Percentiles rank a stretch among this genome's conserved stretches.
These are phyloP conservation scores for Propithecus deckenii DNA, from an alignment of 2,797 vertebrate genomes.

Conservation along the genomic window DNA sequence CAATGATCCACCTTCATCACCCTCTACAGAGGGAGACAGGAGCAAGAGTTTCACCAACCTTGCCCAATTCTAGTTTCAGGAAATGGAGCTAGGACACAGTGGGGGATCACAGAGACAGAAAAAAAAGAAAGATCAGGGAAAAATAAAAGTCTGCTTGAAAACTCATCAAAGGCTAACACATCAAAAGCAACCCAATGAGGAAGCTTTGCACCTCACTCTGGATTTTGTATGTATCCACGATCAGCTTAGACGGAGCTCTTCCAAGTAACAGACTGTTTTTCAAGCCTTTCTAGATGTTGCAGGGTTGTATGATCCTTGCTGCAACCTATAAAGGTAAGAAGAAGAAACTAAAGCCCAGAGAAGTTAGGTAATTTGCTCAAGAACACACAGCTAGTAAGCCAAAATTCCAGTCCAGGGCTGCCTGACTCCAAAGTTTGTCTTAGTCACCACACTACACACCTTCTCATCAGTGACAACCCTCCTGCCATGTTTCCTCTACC, in stretches of 20 bases:
- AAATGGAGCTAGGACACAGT: neutral
- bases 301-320: neutral
- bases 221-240: neutral
- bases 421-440: neutral
- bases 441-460: neutral
- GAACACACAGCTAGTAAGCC: neutral
- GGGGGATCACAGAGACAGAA: neutral
- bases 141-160: neutral
- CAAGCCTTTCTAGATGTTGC: neutral
- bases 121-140: neutral
- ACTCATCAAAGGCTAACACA: neutral
- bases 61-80: neutral
- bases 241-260: neutral
- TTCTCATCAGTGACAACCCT: neutral
- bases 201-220: neutral
- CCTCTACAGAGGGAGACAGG: neutral
- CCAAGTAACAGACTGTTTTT: neutral
- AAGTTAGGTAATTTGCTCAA: neutral
- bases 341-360: slow-evolving; percentile 35
- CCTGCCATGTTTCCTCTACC: neutral
- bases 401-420: neutral
- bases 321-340: neutral
- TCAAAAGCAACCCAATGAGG: neutral
- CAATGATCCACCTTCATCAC: neutral
- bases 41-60: neutral